Evolutionary conservation across 2,888 invertebrate species (phyloP).

Genomic region (Zaprionus lineosus): DNA sequence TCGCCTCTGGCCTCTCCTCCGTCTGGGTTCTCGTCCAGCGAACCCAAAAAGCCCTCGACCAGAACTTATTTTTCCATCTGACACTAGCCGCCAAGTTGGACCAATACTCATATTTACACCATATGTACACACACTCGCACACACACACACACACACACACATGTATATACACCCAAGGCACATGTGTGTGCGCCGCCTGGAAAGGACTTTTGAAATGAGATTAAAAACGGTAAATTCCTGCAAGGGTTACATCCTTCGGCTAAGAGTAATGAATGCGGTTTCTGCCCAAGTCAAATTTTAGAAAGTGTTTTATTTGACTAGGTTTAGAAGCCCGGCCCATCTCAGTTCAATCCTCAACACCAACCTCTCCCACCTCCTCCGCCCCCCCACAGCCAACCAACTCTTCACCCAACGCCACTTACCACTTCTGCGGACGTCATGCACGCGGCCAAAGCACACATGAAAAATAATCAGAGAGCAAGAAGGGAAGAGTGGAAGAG

Average conservation of each 20-base stretch:
- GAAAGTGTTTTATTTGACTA: slow-evolving; percentile 79
- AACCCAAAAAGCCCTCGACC: slow-evolving; percentile 56
- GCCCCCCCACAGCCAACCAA: not conserved
- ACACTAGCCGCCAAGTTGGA: slow-evolving; percentile 73
- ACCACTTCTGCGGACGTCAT: slow-evolving; percentile 1
- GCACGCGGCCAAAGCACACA: slow-evolving; percentile 37
- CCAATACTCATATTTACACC: slow-evolving; percentile 78
- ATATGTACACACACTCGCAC: slow-evolving; percentile 40
- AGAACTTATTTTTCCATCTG: slow-evolving; percentile 80
- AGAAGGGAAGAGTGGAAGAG: not conserved
- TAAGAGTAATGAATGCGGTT: slow-evolving; percentile 82
- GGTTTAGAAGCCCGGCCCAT: slow-evolving; percentile 52
- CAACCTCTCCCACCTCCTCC: not conserved
- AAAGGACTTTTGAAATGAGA: slow-evolving; percentile 75
- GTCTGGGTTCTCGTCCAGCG: slow-evolving; percentile 12
- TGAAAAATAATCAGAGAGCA: too few species aligned
- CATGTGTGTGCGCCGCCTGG: slow-evolving; percentile 45
- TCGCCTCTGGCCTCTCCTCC: not conserved
- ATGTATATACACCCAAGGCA: slow-evolving; percentile 14
- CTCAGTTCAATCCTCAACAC: too few species aligned
- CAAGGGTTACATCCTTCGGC: slow-evolving; percentile 72
- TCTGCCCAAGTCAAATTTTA: slow-evolving; percentile 77
- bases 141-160: slow-evolving; percentile 26
- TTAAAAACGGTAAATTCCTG: slow-evolving; percentile 78
- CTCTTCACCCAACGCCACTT: too few species aligned